A percentile compares a stretch with the other conserved stretches of the same genome.
Evolutionary conservation across 1,140 invertebrate genomes (phyloP).

Genomic region (Lordiphosa collinella): DNA sequence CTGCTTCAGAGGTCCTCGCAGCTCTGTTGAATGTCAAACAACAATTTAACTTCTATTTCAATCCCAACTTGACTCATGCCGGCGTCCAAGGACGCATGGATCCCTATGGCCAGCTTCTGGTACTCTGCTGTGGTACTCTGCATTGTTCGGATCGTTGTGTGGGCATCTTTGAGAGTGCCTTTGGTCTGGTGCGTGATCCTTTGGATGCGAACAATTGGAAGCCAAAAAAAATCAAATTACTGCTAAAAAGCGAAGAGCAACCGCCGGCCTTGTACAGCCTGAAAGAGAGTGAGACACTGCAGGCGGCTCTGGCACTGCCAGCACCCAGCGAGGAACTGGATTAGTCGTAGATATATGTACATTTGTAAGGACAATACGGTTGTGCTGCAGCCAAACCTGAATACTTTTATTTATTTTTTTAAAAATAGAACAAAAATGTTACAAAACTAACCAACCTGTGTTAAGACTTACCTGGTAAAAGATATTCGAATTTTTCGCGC

Average conservation of each 20-base stretch:
- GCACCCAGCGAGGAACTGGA: constrained; percentile 35
- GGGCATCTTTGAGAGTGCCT: constrained; percentile 84
- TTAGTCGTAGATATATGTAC: constrained; percentile 2
- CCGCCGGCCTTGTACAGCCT: constrained; percentile 47
- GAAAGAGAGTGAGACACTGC: constrained; percentile 34
- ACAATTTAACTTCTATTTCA: constrained; percentile 82
- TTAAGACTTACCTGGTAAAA: not conserved
- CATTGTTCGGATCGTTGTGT: constrained; percentile 81
- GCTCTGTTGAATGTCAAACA: constrained; percentile 34
- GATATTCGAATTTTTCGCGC: too few relatives aligned
- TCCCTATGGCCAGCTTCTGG: constrained; percentile 83
- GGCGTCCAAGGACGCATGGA: constrained; percentile 82
- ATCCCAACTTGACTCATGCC: constrained; percentile 81
- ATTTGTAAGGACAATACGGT: not conserved
- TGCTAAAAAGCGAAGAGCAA: constrained; percentile 66
- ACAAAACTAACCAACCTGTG: constrained; percentile 4
- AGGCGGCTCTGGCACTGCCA: constrained; percentile 42
- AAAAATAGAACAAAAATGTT: not conserved
- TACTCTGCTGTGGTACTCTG: constrained; percentile 83
- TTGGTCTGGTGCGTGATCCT: constrained; percentile 83
- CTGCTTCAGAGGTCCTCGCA: constrained; percentile 33
- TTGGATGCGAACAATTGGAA: constrained; percentile 83
- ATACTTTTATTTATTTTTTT: constrained; percentile 5
- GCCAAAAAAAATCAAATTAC: constrained; percentile 81
- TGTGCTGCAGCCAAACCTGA: not conserved